A percentile compares a stretch with the other conserved stretches of the same genome.
Evolutionary conservation across 2,113 vertebrate species (phyloP).

Genomic region (Genyomyrus donnyi): DNA sequence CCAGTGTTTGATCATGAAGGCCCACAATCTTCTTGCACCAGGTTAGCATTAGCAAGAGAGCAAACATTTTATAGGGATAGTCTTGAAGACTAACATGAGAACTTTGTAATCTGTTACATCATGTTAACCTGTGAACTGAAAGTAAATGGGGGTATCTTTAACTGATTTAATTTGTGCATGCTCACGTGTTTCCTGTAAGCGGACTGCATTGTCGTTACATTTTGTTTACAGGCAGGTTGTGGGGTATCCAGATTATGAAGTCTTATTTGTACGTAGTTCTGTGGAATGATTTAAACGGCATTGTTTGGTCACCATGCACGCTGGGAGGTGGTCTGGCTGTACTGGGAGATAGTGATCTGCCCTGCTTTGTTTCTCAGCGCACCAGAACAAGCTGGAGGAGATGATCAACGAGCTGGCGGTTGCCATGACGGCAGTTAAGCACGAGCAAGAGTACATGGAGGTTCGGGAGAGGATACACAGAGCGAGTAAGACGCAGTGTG

Average conservation of each 20-base stretch:
- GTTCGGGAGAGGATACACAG: conserved; percentile 98
- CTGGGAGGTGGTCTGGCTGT: neutral
- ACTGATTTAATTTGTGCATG: neutral
- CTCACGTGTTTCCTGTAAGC: neutral
- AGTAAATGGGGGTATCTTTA: neutral
- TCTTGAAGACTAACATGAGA: neutral
- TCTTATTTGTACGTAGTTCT: neutral
- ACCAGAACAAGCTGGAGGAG: conserved; percentile 98
- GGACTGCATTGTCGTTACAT: neutral
- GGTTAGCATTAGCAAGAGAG: neutral
- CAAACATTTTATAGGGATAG: neutral
- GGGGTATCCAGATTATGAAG: neutral
- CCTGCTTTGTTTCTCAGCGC: conserved; percentile 59
- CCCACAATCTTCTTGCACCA: neutral
- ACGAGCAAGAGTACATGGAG: conserved; percentile 99
- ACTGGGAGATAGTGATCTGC: neutral
- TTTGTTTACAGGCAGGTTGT: neutral
- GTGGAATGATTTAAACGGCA: neutral
- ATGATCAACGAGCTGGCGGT: conserved; percentile 98
- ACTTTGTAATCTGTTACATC: neutral
- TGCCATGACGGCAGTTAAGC: conserved; percentile 97
- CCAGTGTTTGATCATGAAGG: neutral
- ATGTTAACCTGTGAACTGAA: neutral
- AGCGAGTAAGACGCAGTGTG: conserved; percentile 71
- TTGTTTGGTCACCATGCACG: neutral